Conservation (phyloP, 2,888 invertebrate species). For the Selenia dentaria region DNA sequence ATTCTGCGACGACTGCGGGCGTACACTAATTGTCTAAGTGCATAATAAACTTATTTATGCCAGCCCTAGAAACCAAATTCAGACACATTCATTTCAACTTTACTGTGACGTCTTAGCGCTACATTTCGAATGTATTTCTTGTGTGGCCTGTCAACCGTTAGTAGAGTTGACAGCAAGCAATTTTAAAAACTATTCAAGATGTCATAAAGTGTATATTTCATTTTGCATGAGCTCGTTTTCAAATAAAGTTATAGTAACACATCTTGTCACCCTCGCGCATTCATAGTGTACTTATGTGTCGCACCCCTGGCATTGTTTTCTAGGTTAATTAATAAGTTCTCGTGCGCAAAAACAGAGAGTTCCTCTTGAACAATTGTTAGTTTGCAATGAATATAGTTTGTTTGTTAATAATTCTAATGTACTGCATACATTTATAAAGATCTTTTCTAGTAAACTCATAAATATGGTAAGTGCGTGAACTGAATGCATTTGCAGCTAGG, state of each 20-base stretch:
- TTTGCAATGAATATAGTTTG: too few relatives aligned
- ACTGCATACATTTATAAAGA: too few relatives aligned
- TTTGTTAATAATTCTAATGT: too few relatives aligned
- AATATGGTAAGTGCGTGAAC: too few relatives aligned
- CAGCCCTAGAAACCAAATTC: constrained; percentile 61
- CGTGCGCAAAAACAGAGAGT: constrained; percentile 42
- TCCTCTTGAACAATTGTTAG: constrained; percentile 31
- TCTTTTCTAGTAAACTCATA: too few relatives aligned
- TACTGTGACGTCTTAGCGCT: constrained; percentile 37
- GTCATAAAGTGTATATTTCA: constrained; percentile 34
- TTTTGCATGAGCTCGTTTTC: constrained; percentile 37
- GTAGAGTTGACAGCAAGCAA: neutral
- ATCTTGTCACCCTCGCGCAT: constrained; percentile 62
- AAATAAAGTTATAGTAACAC: constrained; percentile 49
- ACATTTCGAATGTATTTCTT: constrained; percentile 40
- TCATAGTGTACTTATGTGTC: constrained; percentile 52
- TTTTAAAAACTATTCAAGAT: neutral
- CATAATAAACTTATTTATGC: constrained; percentile 78
- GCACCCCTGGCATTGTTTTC: constrained; percentile 55
- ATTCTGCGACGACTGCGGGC: constrained; percentile 57
- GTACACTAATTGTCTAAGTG: constrained; percentile 83
- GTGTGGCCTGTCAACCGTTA: constrained; percentile 27
- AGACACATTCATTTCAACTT: constrained; percentile 39
- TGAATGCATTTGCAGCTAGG: too few relatives aligned
- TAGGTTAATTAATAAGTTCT: constrained; percentile 75